These are phyloP conservation scores for Numida meleagris DNA, from an alignment of 2,113 vertebrate genomes.

Conservation along the genomic window DNA sequence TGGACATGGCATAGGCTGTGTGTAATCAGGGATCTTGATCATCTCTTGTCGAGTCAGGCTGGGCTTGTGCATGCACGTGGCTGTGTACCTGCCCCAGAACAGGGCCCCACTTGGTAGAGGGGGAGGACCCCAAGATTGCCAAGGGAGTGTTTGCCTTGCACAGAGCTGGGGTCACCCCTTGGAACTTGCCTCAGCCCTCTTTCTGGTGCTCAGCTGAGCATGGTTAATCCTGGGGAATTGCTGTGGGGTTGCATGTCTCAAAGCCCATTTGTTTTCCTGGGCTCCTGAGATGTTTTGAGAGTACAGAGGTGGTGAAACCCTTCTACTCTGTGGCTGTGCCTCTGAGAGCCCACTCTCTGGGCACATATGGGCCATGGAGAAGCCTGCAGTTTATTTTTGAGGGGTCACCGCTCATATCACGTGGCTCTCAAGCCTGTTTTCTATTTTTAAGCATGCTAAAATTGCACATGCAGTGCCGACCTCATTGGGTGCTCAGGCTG, in stretches of 20 bases:
- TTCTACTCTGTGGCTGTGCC: not conserved
- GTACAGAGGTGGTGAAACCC: not conserved
- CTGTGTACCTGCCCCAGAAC: not conserved
- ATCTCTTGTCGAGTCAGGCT: not conserved
- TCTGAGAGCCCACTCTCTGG: not conserved
- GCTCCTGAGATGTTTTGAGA: not conserved
- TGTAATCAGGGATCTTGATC: slow-evolving; percentile 7
- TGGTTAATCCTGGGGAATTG: not conserved
- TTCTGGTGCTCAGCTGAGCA: not conserved
- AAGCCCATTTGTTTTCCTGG: not conserved
- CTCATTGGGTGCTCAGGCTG: not conserved
- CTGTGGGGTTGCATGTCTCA: not conserved
- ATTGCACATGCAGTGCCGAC: not conserved
- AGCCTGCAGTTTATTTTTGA: not conserved
- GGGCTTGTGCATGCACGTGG: not conserved
- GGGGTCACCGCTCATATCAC: not conserved
- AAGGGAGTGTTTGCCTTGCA: not conserved
- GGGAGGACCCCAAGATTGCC: not conserved
- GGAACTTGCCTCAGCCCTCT: not conserved
- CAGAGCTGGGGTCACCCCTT: not conserved
- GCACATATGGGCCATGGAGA: rapidly evolving
- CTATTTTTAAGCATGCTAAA: slow-evolving; percentile 14
- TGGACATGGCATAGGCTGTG: not conserved
- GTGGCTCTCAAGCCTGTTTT: not conserved
- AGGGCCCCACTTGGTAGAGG: not conserved